Percentiles rank a stretch among this genome's conserved stretches.
Conservation (phyloP, 2,797 vertebrate genomes). For the Eospalax fontanierii region DNA sequence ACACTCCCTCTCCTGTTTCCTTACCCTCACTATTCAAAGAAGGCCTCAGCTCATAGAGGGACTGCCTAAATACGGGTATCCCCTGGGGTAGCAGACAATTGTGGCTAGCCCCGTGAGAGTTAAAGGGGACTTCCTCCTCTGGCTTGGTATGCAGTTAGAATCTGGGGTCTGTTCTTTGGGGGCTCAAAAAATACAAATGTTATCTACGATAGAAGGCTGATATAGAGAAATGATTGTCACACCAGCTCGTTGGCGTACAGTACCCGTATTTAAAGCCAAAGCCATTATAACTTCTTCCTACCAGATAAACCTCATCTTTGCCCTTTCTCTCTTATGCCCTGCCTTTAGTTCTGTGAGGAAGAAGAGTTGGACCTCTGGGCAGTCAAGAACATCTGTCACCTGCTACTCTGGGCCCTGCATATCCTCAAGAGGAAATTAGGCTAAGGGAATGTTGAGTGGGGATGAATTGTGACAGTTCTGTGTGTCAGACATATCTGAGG, state of each 20-base stretch:
- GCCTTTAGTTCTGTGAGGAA: neutral
- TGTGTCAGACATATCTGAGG: neutral
- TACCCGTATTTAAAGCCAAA: neutral
- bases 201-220: neutral
- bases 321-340: neutral
- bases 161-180: neutral
- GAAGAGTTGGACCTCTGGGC: neutral
- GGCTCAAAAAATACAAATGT: neutral
- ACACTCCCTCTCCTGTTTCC: slow-evolving; percentile 82
- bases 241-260: fast-evolving
- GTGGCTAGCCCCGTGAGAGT: neutral
- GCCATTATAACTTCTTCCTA: neutral
- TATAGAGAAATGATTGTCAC: neutral
- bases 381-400: neutral
- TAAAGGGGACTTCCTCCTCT: neutral
- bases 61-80: slow-evolving; percentile 70
- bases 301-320: neutral
- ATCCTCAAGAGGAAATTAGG: neutral
- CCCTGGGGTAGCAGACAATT: neutral
- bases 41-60: slow-evolving; percentile 60
- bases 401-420: neutral
- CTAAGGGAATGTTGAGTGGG: neutral
- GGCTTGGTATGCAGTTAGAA: neutral
- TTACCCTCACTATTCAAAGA: slow-evolving; percentile 77
- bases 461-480: neutral